Percentiles rank a stretch among this genome's conserved stretches.
These are phyloP conservation scores for Syritta pipiens DNA, from an alignment of 2,888 invertebrate genomes.

Conservation along the genomic window DNA sequence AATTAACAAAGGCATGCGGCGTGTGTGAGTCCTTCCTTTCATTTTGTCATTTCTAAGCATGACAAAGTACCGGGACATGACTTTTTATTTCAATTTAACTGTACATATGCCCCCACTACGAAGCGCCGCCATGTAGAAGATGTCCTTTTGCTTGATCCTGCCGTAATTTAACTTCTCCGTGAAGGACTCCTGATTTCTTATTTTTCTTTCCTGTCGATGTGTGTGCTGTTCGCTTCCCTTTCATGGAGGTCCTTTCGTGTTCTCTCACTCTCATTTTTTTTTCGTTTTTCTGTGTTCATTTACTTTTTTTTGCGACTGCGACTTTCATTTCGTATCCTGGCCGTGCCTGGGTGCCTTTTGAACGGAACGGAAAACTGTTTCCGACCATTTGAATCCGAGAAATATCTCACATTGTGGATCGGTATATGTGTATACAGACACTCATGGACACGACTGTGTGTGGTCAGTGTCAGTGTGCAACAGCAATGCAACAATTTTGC, in stretches of 20 bases:
- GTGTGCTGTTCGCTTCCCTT: neutral
- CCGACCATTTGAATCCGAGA: slow-evolving; percentile 18
- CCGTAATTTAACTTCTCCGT: neutral
- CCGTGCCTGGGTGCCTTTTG: slow-evolving; percentile 8
- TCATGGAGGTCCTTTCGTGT: neutral
- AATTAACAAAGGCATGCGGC: neutral
- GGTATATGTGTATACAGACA: neutral
- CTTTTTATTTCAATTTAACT: slow-evolving; percentile 4
- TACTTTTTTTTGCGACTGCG: slow-evolving; percentile 5
- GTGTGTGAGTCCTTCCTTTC: neutral
- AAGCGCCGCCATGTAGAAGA: neutral
- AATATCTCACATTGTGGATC: slow-evolving; percentile 4
- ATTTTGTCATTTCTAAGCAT: slow-evolving; percentile 1
- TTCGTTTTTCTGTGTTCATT: too few species aligned
- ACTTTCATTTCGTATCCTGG: slow-evolving; percentile 1
- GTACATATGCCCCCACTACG: neutral
- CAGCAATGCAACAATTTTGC: slow-evolving; percentile 24
- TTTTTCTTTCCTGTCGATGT: neutral
- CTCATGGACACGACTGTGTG: neutral
- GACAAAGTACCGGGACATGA: slow-evolving; percentile 3
- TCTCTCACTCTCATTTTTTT: too few species aligned
- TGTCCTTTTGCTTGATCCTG: neutral
- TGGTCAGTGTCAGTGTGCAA: too few species aligned
- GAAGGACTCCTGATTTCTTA: neutral
- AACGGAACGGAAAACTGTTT: slow-evolving; percentile 10